A percentile compares a stretch with the other conserved stretches of the same genome.
Conservation (phyloP, 1,140 invertebrate species). For the Hyles euphorbiae region DNA sequence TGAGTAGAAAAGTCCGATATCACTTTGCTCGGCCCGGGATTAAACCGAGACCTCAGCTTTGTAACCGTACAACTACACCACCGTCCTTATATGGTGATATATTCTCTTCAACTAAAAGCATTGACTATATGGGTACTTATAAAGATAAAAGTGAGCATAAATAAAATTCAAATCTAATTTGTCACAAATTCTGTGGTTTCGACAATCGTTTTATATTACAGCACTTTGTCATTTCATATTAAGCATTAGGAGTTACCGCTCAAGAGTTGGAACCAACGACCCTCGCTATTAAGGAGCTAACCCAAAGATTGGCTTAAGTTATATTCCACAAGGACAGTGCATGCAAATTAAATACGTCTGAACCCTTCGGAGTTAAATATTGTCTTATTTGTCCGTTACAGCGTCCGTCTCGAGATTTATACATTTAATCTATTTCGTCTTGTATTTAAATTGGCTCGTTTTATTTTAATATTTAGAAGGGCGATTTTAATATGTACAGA, state of each 20-base stretch:
- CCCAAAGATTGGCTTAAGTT: conserved; percentile 6
- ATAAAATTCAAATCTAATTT: background rate
- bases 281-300: conserved; percentile 2
- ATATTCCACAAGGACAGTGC: conserved; percentile 4
- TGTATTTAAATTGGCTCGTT: conserved; percentile 6
- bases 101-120: background rate
- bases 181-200: too few relatives aligned
- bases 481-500: background rate
- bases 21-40: too few relatives aligned
- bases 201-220: too few relatives aligned
- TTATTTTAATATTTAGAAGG: background rate
- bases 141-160: background rate
- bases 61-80: too few relatives aligned
- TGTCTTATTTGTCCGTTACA: background rate
- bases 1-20: too few relatives aligned
- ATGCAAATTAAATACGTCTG: conserved; percentile 5
- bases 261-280: conserved; percentile 1
- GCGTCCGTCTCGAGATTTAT: background rate
- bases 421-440: too few relatives aligned
- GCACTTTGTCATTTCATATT: too few relatives aligned
- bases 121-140: background rate
- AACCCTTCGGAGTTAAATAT: conserved; percentile 5
- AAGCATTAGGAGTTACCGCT: background rate
- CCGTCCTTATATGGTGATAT: too few relatives aligned
- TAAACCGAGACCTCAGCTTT: too few relatives aligned